Conservation (phyloP, 2,888 invertebrate genomes). For the Thereva unica region DNA sequence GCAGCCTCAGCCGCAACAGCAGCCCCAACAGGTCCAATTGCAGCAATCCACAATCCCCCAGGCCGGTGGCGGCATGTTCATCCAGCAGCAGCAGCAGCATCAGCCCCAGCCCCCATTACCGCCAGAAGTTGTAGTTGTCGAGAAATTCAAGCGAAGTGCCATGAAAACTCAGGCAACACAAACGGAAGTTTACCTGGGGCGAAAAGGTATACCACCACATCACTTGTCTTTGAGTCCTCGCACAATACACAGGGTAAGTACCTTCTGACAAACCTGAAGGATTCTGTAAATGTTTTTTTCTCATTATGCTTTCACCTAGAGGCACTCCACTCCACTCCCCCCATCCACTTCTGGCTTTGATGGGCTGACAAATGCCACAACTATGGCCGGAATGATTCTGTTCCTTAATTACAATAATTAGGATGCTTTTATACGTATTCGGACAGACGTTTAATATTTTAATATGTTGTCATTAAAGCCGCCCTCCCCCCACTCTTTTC, state of each 20-base stretch:
- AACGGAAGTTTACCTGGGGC: conserved; percentile 75
- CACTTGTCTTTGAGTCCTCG: conserved; percentile 77
- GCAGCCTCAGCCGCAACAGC: conserved; percentile 7
- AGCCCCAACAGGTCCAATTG: neutral
- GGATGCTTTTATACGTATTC: too few relatives aligned
- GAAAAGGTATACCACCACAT: conserved; percentile 72
- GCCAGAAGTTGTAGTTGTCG: conserved; percentile 61
- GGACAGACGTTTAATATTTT: too few relatives aligned
- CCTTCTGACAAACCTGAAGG: neutral
- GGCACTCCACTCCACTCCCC: too few relatives aligned
- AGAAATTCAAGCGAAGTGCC: conserved; percentile 77
- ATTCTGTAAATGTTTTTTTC: too few relatives aligned
- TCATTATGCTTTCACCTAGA: too few relatives aligned
- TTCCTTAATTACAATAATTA: too few relatives aligned
- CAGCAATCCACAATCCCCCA: neutral
- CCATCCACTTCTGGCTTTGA: too few relatives aligned
- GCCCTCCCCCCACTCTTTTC: too few relatives aligned
- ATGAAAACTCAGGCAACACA: conserved; percentile 95
- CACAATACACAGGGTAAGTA: conserved; percentile 74
- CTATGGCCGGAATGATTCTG: too few relatives aligned
- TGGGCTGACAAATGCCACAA: too few relatives aligned
- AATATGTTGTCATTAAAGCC: too few relatives aligned
- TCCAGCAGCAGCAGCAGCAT: conserved; percentile 1
- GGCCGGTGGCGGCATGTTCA: neutral
- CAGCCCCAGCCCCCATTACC: conserved; percentile 30